Evolutionary conservation across 1,140 invertebrate genomes (phyloP), one percentile per base, ranked within the genome.

Genomic region (Hermatobates lingyangjiaoensis): DNA sequence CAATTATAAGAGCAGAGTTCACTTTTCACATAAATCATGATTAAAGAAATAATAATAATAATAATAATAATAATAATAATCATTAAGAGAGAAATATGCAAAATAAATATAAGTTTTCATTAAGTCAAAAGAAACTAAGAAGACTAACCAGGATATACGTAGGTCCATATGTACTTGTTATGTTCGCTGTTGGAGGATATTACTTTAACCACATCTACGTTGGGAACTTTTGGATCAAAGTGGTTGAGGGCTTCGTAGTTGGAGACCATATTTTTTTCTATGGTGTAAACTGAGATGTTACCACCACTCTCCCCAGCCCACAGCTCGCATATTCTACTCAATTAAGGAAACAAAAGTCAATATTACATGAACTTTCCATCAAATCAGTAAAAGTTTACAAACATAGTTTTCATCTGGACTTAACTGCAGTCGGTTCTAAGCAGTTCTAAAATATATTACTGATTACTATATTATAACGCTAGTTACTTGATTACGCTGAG

Each of bases 231-330:
- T 2, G 73, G 67, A 52, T 75, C 66, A 60, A 71, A 75, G 62
- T 79, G 77, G 56, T 73, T 71, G 20, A 79, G 62, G 14, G 68
- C 62, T 58, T 76, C 73, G 61, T 80, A 77, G 15, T 69, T 70
- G 5, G 71, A 68, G 0, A 80, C 77, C 2, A 75, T 66, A 15
- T 71, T 66, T 39, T 77, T 72, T 51, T 70, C 69, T 15, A 80
- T 60, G 1, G 70, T 63, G 55, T 83, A 85, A 2, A 87, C 73
- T 3, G 77, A 76, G 48, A 88, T 77, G 56, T 71, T 75, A 0
- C 83, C 83, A 55, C 78, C 73, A 42, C 76, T 74, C 61, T 83
- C 81, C 0, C 84, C 85, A 52, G 79, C 78, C 85, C 84, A 87
- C 10, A 83, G 58, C 62, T 81, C 77, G 55, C 75, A 74, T 40